Percentiles rank a stretch among this genome's conserved stretches.
Conservation (phyloP, 2,113 vertebrate species). For the Lagenorhynchus albirostris region DNA sequence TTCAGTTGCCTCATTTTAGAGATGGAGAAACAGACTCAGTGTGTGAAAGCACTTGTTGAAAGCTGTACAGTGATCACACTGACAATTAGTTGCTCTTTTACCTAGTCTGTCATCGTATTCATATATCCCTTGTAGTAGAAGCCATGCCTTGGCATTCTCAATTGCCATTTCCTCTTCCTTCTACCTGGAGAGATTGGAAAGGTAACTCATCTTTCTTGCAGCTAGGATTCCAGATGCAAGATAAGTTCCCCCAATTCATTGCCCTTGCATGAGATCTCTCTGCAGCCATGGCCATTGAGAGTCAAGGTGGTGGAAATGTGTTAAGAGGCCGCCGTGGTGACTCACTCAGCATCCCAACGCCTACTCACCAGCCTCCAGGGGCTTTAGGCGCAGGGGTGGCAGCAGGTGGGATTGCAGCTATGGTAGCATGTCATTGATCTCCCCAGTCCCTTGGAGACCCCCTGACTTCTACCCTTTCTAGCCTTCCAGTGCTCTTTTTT, state of each 20-base stretch:
- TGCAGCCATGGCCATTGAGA: neutral
- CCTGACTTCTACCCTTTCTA: neutral
- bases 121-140: neutral
- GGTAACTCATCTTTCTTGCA: neutral
- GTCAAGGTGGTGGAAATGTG: neutral
- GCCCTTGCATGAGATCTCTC: neutral
- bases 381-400: neutral
- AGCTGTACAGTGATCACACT: neutral
- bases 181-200: neutral
- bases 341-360: neutral
- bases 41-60: neutral
- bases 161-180: neutral
- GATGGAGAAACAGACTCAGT: neutral
- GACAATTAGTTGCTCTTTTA: neutral
- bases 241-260: neutral
- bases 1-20: neutral
- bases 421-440: neutral
- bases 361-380: neutral
- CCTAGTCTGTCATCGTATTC: neutral
- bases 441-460: neutral
- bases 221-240: neutral
- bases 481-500: neutral
- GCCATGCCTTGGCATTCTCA: neutral
- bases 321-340: neutral
- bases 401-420: neutral